These are phyloP conservation scores for Falco naumanni DNA, from an alignment of 2,797 vertebrate genomes.

Conservation along the genomic window DNA sequence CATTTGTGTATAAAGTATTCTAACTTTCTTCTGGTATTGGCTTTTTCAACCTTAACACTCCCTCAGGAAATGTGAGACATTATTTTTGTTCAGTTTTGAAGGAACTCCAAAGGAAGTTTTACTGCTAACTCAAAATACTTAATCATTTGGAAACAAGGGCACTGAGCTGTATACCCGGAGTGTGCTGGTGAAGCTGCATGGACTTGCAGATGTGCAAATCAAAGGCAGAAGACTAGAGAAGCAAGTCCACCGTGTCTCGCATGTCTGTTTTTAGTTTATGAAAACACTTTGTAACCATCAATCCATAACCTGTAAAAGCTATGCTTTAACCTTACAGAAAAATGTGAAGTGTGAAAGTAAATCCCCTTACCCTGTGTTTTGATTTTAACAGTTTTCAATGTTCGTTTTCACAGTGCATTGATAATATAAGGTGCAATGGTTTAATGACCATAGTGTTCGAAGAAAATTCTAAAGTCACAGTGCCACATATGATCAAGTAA, in stretches of 20 bases:
- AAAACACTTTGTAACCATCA: not conserved
- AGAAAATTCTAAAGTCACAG: conserved; percentile 98
- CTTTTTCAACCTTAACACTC: not conserved
- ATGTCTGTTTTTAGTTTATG: not conserved
- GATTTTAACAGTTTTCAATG: not conserved
- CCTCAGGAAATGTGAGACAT: not conserved
- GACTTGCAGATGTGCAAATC: not conserved
- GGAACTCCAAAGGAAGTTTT: not conserved
- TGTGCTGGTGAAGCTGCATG: not conserved
- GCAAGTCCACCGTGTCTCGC: not conserved
- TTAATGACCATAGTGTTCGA: conserved; percentile 99
- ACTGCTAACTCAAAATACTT: not conserved
- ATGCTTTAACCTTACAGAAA: not conserved
- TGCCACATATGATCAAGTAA: conserved; percentile 99
- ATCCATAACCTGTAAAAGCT: not conserved
- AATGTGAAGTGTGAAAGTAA: not conserved
- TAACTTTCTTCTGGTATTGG: not conserved
- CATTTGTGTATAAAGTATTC: not conserved
- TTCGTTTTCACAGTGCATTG: conserved; percentile 87
- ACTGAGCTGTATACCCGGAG: not conserved
- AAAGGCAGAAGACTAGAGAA: not conserved
- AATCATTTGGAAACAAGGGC: not conserved
- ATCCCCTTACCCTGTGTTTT: not conserved
- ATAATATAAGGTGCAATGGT: conserved; percentile 98
- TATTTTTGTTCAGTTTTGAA: not conserved